Conservation (phyloP, 2,797 vertebrate genomes). For the Pseudomugil tenellus region DNA sequence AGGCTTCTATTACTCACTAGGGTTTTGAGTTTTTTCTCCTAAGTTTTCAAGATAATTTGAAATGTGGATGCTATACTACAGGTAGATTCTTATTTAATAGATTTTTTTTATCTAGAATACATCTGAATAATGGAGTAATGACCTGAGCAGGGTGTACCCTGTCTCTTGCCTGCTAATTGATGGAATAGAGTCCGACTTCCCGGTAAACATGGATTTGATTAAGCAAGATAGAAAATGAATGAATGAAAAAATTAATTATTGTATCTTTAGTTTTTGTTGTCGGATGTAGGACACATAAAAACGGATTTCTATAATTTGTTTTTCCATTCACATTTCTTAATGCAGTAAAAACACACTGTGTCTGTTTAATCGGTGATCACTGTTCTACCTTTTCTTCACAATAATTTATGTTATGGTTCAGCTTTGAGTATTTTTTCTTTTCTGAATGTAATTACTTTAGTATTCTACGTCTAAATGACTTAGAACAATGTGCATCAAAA, state of each 20-base stretch:
- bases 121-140: not conserved
- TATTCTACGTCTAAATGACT: too few species aligned
- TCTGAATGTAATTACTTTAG: not conserved
- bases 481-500: not conserved
- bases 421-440: not conserved
- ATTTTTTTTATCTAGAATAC: not conserved
- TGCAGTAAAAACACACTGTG: too few species aligned
- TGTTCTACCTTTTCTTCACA: too few species aligned
- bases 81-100: not conserved
- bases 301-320: too few species aligned
- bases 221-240: too few species aligned
- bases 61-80: slow-evolving; percentile 6
- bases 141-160: too few species aligned
- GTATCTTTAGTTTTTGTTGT: not conserved
- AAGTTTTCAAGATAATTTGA: slow-evolving; percentile 27
- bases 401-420: slow-evolving; percentile 2
- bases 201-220: too few species aligned
- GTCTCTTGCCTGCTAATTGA: too few species aligned
- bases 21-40: slow-evolving; percentile 11
- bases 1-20: slow-evolving; percentile 15
- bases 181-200: too few species aligned
- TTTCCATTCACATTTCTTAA: too few species aligned
- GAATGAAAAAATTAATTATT: too few species aligned
- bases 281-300: not conserved
- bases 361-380: too few species aligned